These are phyloP conservation scores for Anguilla pacifica DNA, from an alignment of 2,797 vertebrate species.

Conservation along the genomic window DNA sequence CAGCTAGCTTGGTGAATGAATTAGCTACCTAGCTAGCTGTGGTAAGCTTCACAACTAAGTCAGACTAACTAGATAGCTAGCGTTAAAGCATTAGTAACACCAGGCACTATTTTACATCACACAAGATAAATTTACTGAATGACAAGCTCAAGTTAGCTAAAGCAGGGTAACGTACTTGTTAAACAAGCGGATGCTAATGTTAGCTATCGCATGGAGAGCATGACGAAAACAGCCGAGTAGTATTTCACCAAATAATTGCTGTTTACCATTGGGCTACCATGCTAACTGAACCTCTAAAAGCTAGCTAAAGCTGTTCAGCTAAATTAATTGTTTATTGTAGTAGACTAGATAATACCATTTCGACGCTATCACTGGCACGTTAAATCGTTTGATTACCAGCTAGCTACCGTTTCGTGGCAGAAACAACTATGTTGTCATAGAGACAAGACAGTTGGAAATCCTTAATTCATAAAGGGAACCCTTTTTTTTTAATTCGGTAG, in stretches of 20 bases:
- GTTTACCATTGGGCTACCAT: neutral
- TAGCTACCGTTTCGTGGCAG: neutral
- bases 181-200: neutral
- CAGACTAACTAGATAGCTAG: too few species aligned
- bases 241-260: neutral
- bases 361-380: too few species aligned
- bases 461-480: neutral
- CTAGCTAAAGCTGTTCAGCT: neutral
- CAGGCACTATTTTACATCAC: too few species aligned
- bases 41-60: too few species aligned
- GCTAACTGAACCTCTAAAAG: too few species aligned
- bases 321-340: neutral
- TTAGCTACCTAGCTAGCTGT: too few species aligned
- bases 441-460: neutral
- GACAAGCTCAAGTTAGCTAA: neutral
- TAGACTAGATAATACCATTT: neutral
- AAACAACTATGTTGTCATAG: slow-evolving; percentile 27
- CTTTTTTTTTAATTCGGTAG: neutral
- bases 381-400: neutral
- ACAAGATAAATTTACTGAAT: neutral
- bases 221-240: too few species aligned
- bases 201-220: too few species aligned
- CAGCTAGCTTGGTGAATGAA: neutral
- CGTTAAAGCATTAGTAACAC: too few species aligned
- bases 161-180: neutral